These are phyloP conservation scores for Pristis pectinata DNA, from an alignment of 2,797 vertebrate species.

Conservation along the genomic window DNA sequence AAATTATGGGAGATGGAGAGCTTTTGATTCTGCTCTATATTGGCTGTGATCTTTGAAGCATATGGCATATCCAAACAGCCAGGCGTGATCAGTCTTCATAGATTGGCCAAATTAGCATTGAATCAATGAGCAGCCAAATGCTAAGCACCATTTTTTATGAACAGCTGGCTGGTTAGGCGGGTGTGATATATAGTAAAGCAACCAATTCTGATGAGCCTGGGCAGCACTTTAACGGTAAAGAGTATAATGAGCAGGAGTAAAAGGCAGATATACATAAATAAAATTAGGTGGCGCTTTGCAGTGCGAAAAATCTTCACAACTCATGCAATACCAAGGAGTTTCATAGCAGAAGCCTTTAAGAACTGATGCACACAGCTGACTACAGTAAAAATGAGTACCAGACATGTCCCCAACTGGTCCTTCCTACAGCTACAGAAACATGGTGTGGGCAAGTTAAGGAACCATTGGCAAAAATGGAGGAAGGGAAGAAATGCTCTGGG, in stretches of 20 bases:
- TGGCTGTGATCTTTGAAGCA: not conserved
- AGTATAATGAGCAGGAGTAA: not conserved
- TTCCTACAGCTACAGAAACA: too few relatives aligned
- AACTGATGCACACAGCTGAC: not conserved
- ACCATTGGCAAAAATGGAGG: not conserved
- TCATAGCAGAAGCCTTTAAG: not conserved
- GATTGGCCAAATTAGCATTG: not conserved
- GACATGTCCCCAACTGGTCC: not conserved
- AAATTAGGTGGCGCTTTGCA: not conserved
- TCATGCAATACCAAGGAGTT: not conserved
- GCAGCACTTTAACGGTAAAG: not conserved
- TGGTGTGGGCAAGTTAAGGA: not conserved
- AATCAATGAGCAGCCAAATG: not conserved
- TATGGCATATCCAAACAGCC: not conserved
- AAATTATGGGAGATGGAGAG: not conserved
- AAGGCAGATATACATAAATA: too few relatives aligned
- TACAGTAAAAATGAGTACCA: not conserved
- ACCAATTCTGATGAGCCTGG: not conserved
- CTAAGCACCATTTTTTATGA: not conserved
- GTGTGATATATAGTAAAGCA: not conserved
- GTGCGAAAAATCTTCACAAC: not conserved
- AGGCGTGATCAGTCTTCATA: not conserved
- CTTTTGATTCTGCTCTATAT: not conserved
- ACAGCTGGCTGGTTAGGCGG: not conserved
- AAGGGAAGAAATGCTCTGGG: not conserved